Evolutionary conservation across 2,797 vertebrate genomes (phyloP).

Genomic region (Oreonectes daqikongensis): DNA sequence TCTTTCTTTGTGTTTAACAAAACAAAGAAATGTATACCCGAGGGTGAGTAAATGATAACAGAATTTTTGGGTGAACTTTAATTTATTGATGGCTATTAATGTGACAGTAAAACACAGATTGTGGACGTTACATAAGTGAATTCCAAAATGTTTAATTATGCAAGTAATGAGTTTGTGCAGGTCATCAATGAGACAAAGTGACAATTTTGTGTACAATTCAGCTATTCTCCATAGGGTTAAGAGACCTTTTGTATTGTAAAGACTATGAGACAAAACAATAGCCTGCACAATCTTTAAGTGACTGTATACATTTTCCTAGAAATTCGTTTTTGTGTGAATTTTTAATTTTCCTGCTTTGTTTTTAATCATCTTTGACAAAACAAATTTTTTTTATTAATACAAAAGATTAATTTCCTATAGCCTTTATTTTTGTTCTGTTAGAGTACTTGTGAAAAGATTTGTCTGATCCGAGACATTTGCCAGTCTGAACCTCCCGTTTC

Average conservation of each 20-base stretch:
- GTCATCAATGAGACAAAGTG: constrained; percentile 50
- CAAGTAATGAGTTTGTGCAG: constrained; percentile 50
- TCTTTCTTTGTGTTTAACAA: too few relatives aligned
- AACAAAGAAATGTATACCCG: too few relatives aligned
- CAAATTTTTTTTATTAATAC: too few relatives aligned
- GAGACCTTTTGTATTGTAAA: not conserved
- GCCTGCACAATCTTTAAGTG: not conserved
- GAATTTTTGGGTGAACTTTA: too few relatives aligned
- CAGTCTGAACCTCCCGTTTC: constrained; percentile 45
- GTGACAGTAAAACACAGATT: constrained; percentile 11
- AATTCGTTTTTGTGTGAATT: not conserved
- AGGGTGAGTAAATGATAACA: too few relatives aligned
- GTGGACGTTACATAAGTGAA: constrained; percentile 19
- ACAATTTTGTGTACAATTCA: constrained; percentile 38
- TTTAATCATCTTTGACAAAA: not conserved
- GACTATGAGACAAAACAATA: not conserved
- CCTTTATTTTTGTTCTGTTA: constrained; percentile 56
- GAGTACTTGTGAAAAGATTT: constrained; percentile 61
- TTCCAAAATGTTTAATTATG: constrained; percentile 59
- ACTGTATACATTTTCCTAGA: too few relatives aligned
- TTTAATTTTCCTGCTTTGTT: constrained; percentile 2
- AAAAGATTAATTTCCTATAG: constrained; percentile 7
- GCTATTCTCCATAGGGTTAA: constrained; percentile 2
- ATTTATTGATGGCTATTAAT: constrained; percentile 34
- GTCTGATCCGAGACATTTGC: constrained; percentile 46